Conservation (phyloP, 2,113 vertebrate species). For the Acanthisitta chloris region DNA sequence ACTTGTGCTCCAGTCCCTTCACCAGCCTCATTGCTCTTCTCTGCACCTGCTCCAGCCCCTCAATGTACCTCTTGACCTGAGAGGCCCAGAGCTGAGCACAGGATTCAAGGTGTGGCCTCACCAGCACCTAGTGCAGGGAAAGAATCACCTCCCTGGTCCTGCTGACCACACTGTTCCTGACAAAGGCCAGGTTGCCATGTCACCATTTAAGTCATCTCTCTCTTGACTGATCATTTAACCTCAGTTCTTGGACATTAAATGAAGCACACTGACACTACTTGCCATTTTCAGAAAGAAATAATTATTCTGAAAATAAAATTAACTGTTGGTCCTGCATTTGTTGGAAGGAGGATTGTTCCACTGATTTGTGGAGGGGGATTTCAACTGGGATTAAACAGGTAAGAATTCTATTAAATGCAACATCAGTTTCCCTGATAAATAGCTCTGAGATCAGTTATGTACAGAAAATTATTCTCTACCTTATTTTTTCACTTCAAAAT, state of each 20-base stretch:
- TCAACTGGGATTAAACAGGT: background rate
- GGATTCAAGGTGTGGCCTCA: too few relatives aligned
- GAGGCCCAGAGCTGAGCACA: too few relatives aligned
- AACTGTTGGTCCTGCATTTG: background rate
- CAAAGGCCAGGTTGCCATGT: too few relatives aligned
- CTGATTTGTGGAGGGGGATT: background rate
- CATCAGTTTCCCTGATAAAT: background rate
- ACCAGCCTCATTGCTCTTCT: too few relatives aligned
- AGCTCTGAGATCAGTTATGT: background rate
- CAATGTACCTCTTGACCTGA: too few relatives aligned
- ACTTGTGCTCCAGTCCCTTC: too few relatives aligned
- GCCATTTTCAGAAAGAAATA: background rate
- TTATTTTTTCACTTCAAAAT: background rate
- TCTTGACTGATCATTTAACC: background rate
- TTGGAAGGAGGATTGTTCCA: background rate
- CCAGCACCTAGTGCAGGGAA: too few relatives aligned
- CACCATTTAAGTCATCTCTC: background rate
- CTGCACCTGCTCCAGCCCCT: too few relatives aligned
- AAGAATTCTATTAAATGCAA: background rate
- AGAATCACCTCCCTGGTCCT: too few relatives aligned
- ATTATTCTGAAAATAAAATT: background rate
- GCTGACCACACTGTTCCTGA: too few relatives aligned
- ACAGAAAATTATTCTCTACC: background rate
- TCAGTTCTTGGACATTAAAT: background rate
- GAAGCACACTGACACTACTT: background rate